phyloP scores from a whole-genome alignment of 2,888 invertebrate genomes.

The Xestia rhomboidea region DNA sequence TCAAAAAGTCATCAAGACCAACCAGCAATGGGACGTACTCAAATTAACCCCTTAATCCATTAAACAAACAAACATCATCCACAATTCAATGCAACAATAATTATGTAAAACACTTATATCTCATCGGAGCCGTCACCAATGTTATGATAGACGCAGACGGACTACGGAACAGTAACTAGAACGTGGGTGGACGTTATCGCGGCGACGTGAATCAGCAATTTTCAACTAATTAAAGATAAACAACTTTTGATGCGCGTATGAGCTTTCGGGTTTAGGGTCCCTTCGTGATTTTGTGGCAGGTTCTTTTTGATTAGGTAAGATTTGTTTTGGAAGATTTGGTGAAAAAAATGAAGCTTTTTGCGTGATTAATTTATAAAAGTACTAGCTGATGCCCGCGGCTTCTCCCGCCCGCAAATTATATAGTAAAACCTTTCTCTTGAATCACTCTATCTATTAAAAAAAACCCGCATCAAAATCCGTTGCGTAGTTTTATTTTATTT shows the following conservation, averaged over 20 bases:
- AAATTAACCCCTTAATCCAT: slow-evolving; percentile 13
- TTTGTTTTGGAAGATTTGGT: neutral
- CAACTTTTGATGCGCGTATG: slow-evolving; percentile 78
- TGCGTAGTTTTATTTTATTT: too few relatives aligned
- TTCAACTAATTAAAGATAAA: slow-evolving; percentile 85
- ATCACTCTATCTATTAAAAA: too few relatives aligned
- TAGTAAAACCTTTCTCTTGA: too few relatives aligned
- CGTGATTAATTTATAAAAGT: too few relatives aligned
- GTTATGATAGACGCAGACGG: slow-evolving; percentile 75
- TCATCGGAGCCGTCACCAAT: slow-evolving; percentile 70
- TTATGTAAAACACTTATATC: slow-evolving; percentile 49
- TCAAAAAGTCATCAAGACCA: neutral
- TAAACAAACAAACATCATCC: slow-evolving; percentile 33
- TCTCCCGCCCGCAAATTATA: too few relatives aligned
- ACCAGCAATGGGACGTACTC: too few relatives aligned
- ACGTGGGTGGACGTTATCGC: slow-evolving; percentile 74
- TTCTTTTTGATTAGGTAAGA: slow-evolving; percentile 17
- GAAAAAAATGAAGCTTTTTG: neutral
- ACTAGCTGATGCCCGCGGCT: too few relatives aligned
- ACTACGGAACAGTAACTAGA: slow-evolving; percentile 36
- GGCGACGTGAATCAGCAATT: slow-evolving; percentile 83
- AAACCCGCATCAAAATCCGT: too few relatives aligned
- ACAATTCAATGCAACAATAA: slow-evolving; percentile 33
- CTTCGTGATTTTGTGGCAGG: slow-evolving; percentile 26
- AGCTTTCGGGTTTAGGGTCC: slow-evolving; percentile 60